Evolutionary conservation across 2,888 invertebrate genomes (phyloP).

Genomic region (Cataglyphis livida): DNA sequence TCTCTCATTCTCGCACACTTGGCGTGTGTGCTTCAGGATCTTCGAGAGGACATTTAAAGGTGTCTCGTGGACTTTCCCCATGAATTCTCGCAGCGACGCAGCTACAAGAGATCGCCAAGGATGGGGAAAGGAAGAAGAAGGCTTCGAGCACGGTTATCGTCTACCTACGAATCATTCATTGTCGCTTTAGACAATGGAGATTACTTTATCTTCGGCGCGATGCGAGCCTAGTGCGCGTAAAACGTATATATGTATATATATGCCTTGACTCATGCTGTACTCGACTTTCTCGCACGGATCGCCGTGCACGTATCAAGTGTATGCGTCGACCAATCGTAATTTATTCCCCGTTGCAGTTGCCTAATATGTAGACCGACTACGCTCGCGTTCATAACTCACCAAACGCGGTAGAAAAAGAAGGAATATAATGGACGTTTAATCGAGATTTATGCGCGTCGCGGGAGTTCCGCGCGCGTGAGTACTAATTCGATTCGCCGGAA

Average conservation of each 20-base stretch:
- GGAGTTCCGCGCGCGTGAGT: constrained; percentile 36
- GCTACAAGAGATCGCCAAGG: constrained; percentile 11
- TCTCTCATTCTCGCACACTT: not conserved
- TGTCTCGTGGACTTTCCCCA: constrained; percentile 56
- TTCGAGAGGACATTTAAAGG: constrained; percentile 41
- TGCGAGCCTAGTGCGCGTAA: constrained; percentile 48
- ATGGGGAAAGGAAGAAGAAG: constrained; percentile 3
- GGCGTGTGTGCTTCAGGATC: not conserved
- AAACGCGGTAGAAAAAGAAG: constrained; percentile 25
- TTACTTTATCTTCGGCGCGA: constrained; percentile 71
- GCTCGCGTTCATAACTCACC: constrained; percentile 52
- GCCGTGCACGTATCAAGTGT: constrained; percentile 63
- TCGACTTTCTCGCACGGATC: constrained; percentile 69
- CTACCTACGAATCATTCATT: constrained; percentile 76
- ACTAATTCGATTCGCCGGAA: constrained; percentile 48
- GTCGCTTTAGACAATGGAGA: constrained; percentile 77
- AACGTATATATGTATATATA: not conserved
- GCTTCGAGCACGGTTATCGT: constrained; percentile 64
- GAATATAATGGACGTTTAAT: constrained; percentile 43
- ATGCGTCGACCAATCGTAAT: constrained; percentile 78
- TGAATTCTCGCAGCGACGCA: constrained; percentile 62
- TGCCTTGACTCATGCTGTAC: constrained; percentile 8
- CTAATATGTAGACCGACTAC: constrained; percentile 72
- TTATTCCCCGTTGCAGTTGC: constrained; percentile 76
- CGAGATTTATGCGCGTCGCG: constrained; percentile 50